Evolutionary conservation across 2,113 vertebrate species (phyloP).

Genomic region (Cyprinodon tularosa): DNA sequence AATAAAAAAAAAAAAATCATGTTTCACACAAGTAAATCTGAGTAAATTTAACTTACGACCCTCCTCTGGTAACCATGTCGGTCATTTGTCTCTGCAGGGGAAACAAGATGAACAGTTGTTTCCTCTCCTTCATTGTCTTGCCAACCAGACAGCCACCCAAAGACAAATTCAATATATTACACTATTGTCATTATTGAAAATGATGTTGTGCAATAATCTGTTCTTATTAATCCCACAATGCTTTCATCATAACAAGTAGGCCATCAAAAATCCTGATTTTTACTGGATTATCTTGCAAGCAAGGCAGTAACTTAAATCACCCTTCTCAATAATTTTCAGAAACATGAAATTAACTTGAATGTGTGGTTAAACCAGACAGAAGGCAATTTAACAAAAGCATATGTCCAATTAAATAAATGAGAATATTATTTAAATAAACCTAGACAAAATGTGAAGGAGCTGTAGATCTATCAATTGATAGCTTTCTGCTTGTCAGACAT

Average conservation of each 20-base stretch:
- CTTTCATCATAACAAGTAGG: neutral
- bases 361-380: too few relatives aligned
- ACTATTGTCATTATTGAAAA: neutral
- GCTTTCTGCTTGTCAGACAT: too few relatives aligned
- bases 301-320: neutral
- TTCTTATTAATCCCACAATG: neutral
- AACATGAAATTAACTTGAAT: neutral
- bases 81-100: conserved; percentile 61
- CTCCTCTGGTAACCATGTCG: conserved; percentile 22
- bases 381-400: too few relatives aligned
- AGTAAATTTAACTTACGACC: too few relatives aligned
- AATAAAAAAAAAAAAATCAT: too few relatives aligned
- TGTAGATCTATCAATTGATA: too few relatives aligned
- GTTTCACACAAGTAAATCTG: too few relatives aligned
- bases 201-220: conserved; percentile 18
- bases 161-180: neutral
- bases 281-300: neutral
- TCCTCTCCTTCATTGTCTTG: conserved; percentile 45
- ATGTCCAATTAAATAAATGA: too few relatives aligned
- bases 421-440: too few relatives aligned
- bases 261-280: neutral
- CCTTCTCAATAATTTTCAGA: neutral
- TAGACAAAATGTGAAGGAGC: too few relatives aligned
- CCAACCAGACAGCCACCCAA: conserved; percentile 38
- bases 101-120: conserved; percentile 69